A percentile compares a stretch with the other conserved stretches of the same genome.
Evolutionary conservation across 2,888 invertebrate species (phyloP).

Genomic region (Nymphalis c-album): DNA sequence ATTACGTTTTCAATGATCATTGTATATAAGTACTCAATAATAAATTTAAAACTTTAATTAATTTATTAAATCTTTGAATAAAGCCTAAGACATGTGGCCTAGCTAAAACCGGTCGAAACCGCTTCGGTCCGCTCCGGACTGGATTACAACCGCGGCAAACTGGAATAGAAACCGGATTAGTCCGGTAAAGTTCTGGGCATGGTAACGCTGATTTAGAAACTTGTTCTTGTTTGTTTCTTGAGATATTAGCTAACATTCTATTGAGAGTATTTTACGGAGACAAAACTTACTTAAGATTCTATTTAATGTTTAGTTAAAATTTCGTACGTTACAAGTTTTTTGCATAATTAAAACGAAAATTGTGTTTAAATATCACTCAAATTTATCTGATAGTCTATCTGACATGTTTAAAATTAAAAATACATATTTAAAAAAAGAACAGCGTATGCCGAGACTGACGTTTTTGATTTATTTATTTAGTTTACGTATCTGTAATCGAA

Average conservation of each 20-base stretch:
- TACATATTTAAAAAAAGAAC: no score
- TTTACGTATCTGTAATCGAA: constrained; percentile 6
- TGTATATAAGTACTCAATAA: no score
- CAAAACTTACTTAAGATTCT: constrained; percentile 4
- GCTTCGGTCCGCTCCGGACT: constrained; percentile 54
- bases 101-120: constrained; percentile 58
- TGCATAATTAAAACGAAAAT: background rate
- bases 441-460: background rate
- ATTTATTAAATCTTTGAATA: constrained; percentile 25
- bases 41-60: constrained; percentile 7
- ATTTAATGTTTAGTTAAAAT: background rate
- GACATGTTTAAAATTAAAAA: no score
- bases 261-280: constrained; percentile 12
- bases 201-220: constrained; percentile 77
- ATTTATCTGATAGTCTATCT: no score
- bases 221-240: constrained; percentile 70
- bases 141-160: constrained; percentile 61
- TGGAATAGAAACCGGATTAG: constrained; percentile 69
- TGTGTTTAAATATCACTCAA: no score
- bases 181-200: constrained; percentile 70
- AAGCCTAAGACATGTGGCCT: constrained; percentile 37
- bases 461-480: constrained; percentile 11
- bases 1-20: no score
- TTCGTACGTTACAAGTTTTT: background rate
- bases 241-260: constrained; percentile 48